phyloP scores from a whole-genome alignment of 2,113 vertebrate species.

The Tupaia chinensis region DNA sequence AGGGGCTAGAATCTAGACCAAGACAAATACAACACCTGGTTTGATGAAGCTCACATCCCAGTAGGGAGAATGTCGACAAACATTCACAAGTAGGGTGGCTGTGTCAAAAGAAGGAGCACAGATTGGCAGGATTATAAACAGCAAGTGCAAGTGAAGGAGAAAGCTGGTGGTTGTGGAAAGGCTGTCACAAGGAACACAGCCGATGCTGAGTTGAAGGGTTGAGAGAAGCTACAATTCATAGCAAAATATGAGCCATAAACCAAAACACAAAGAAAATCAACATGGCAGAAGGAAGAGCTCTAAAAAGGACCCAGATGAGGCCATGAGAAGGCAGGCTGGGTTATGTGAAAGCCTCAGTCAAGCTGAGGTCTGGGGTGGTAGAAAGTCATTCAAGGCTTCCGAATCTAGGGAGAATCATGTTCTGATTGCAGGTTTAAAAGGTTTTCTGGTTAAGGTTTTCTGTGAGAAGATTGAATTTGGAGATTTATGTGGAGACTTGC shows the following conservation, averaged over 20 bases:
- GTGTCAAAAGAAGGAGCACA: background rate
- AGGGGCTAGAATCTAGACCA: background rate
- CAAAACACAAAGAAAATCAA: background rate
- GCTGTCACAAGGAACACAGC: no score
- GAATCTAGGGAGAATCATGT: background rate
- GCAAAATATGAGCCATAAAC: no score
- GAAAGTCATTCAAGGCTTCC: background rate
- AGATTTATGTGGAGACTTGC: accelerated
- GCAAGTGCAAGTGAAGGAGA: no score
- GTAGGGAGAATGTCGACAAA: background rate
- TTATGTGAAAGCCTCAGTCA: accelerated
- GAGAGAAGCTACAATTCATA: background rate
- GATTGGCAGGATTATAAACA: background rate
- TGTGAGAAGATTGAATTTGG: background rate
- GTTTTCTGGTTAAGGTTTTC: background rate
- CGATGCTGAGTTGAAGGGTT: background rate
- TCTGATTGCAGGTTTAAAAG: background rate
- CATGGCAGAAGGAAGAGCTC: background rate
- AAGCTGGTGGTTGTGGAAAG: accelerated
- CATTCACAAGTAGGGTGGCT: accelerated
- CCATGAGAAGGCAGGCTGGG: background rate
- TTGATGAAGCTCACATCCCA: background rate
- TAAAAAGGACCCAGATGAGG: no score
- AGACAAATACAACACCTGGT: background rate
- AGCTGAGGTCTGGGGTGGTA: background rate